Evolutionary conservation across 1,140 invertebrate genomes (phyloP), one percentile per base, ranked within the genome.

Genomic region (Hyles vespertilio): DNA sequence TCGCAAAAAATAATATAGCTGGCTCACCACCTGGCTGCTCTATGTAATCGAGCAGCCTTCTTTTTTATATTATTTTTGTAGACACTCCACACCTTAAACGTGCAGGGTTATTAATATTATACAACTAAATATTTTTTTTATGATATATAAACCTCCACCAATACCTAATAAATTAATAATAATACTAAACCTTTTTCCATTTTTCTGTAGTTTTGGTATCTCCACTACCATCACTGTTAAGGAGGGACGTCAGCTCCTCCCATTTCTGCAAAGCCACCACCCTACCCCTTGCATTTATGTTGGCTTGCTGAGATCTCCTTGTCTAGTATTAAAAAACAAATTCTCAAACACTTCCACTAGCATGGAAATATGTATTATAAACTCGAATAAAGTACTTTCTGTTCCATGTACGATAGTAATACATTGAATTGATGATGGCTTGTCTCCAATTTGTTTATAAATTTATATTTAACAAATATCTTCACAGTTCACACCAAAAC

Each of bases 51-150:
- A 51, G 55, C 58, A 49, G 56, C 49, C 11, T 61, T 61, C 34
- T 43, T 61, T 47, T 61, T 61, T 2, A 55, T 68, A 40, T 67
- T 68, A 52, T 58, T 63, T 61, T 68, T 63, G 8, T 49, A 56
- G 40, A 62, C 65, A 54, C 60, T 62, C 65, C 65, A 67, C 5
- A 63, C 65, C 60, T 67, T 56, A 12, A 62, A 63, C 22, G 50
- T 48, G 3, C 32, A 52, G 53, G 45, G 22, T 11, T 1, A 5
- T 12, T 44, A 48, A 55, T 56, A 50, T 58, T 9, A 58, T 34
- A 47, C 33, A 55, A 58, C 22, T 9, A 46, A 32, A 47, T 12
- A 34, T 10, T 34, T 8, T 33, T 33, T 8, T 22, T 3, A 47
- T 52, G 10, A 51, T 36, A 45, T 46, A 10, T 9, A 49, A 12